phyloP scores from a whole-genome alignment of 2,797 vertebrate species.

The Sebastes minor region DNA sequence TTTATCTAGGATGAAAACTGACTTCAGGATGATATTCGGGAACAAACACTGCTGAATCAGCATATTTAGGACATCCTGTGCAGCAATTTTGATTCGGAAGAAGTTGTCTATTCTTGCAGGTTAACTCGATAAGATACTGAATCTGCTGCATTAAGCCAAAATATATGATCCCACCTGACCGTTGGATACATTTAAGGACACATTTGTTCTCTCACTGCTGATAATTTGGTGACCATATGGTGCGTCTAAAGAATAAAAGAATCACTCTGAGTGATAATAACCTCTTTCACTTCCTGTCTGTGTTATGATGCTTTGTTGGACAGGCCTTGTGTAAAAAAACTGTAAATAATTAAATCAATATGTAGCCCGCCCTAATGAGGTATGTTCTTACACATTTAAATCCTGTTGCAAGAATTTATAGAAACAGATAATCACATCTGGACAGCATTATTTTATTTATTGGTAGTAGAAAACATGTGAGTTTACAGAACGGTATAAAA shows the following conservation, averaged over 20 bases:
- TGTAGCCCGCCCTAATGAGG: neutral
- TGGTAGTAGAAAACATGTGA: constrained; percentile 40
- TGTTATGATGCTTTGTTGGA: neutral
- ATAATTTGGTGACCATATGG: neutral
- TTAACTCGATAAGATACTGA: neutral
- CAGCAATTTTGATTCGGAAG: neutral
- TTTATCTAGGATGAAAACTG: neutral
- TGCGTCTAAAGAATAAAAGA: neutral
- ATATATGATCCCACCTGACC: neutral
- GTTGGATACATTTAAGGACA: neutral
- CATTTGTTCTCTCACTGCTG: neutral
- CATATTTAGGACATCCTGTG: neutral
- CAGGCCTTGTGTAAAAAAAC: neutral
- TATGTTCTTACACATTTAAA: neutral
- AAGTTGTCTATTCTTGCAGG: neutral
- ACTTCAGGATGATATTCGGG: neutral
- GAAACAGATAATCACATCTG: neutral
- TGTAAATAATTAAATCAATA: neutral
- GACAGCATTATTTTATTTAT: constrained; percentile 21
- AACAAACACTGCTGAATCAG: neutral
- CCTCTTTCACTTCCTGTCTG: neutral
- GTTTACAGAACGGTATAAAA: constrained; percentile 37
- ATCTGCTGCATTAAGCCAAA: neutral
- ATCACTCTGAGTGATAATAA: neutral
- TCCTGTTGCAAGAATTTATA: neutral